A percentile compares a stretch with the other conserved stretches of the same genome.
Conservation (phyloP, 1,140 invertebrate species). For the Drosophila bocki region DNA sequence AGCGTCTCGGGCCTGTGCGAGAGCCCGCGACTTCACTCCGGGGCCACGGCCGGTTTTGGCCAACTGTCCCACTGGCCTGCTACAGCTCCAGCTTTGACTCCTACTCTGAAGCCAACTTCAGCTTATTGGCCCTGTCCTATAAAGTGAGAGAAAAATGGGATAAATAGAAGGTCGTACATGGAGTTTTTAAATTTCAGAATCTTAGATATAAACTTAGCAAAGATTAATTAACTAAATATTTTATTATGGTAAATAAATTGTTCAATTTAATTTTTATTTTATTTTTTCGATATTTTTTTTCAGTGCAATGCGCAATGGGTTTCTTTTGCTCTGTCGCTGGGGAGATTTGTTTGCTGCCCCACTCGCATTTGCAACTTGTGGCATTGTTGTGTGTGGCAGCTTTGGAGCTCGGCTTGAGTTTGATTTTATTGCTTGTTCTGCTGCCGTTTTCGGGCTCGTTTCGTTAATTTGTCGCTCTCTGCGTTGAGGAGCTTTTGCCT, state of each 20-base stretch:
- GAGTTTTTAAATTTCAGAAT: not conserved
- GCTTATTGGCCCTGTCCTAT: conserved; percentile 22
- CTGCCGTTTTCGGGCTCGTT: conserved; percentile 51
- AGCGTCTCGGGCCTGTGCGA: conserved; percentile 48
- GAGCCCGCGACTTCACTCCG: conserved; percentile 22
- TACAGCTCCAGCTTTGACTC: conserved; percentile 20
- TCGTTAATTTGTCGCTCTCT: conserved; percentile 64
- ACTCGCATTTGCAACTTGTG: conserved; percentile 71
- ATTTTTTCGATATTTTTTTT: not conserved
- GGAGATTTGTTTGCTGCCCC: conserved; percentile 65
- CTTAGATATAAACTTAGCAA: not conserved
- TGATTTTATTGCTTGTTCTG: conserved; percentile 63
- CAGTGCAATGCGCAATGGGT: conserved; percentile 49
- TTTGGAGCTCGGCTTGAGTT: conserved; percentile 25
- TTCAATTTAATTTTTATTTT: not conserved
- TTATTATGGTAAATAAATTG: no score
- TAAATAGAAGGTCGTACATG: not conserved
- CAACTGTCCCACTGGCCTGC: conserved; percentile 64
- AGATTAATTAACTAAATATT: not conserved
- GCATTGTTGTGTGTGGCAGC: conserved; percentile 34
- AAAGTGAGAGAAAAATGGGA: not conserved
- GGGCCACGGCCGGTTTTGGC: conserved; percentile 55
- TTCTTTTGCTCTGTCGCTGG: conserved; percentile 78
- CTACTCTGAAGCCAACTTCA: conserved; percentile 19
- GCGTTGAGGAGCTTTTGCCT: conserved; percentile 42